phyloP scores from a whole-genome alignment of 1,140 invertebrate genomes.

The Andrena cerasifolii region DNA sequence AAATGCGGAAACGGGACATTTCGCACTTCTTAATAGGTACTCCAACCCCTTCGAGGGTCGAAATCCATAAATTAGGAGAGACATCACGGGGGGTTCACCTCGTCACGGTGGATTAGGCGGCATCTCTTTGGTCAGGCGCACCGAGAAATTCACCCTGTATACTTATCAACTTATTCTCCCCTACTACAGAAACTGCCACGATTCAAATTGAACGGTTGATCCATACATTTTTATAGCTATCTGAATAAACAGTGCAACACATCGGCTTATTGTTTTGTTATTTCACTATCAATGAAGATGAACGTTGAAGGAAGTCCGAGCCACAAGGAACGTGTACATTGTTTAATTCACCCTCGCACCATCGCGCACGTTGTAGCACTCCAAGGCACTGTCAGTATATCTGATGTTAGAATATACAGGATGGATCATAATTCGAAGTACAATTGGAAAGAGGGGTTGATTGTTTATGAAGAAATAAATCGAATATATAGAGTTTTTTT shows the following conservation, averaged over 20 bases:
- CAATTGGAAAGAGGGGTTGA: not conserved
- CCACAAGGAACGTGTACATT: not conserved
- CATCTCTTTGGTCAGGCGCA: no score
- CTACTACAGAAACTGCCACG: no score
- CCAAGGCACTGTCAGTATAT: not conserved
- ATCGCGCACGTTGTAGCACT: not conserved
- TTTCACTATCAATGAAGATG: not conserved
- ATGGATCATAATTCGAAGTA: not conserved
- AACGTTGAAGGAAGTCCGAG: no score
- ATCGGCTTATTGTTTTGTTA: not conserved
- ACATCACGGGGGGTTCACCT: no score
- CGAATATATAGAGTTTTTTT: not conserved
- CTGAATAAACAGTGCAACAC: constrained; percentile 7
- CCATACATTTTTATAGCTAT: not conserved
- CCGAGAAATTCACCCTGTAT: no score
- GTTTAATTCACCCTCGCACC: constrained; percentile 10
- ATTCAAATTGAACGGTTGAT: no score
- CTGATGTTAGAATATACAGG: not conserved
- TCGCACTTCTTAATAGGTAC: no score
- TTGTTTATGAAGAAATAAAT: not conserved
- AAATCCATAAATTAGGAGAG: no score
- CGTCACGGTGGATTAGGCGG: no score
- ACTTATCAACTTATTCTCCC: no score
- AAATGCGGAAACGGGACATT: no score
- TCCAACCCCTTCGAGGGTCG: no score